Evolutionary conservation across 2,797 vertebrate genomes (phyloP).

Genomic region (Paramormyrops hopkinsi): DNA sequence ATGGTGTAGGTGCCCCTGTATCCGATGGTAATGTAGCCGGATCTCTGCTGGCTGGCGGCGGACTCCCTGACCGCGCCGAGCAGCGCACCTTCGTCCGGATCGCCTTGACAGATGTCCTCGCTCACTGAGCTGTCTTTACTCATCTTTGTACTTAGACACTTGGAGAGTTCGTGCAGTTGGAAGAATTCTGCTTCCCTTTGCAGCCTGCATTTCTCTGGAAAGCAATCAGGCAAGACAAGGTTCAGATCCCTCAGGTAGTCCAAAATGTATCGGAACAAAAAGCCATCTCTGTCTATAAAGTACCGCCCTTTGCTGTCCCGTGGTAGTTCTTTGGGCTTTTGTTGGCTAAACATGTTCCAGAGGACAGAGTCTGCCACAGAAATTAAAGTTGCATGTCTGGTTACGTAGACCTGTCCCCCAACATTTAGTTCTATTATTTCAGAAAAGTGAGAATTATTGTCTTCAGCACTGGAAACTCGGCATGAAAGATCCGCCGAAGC

Average conservation of each 20-base stretch:
- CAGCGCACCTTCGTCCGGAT: conserved; percentile 67
- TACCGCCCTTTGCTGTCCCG: conserved; percentile 83
- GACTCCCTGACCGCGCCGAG: conserved; percentile 27
- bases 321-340: conserved; percentile 57
- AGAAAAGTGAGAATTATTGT: conserved; percentile 46
- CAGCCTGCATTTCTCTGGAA: conserved; percentile 74
- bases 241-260: conserved; percentile 81
- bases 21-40: conserved; percentile 78
- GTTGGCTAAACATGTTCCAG: conserved; percentile 75
- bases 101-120: conserved; percentile 56
- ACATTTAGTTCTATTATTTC: conserved; percentile 92
- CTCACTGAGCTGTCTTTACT: conserved; percentile 57
- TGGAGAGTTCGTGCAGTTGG: conserved; percentile 73
- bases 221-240: conserved; percentile 80
- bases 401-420: conserved; percentile 86
- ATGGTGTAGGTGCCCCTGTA: conserved; percentile 85
- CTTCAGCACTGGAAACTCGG: conserved; percentile 60
- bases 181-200: conserved; percentile 84
- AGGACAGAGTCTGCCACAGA: conserved; percentile 74
- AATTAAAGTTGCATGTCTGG: conserved; percentile 74
- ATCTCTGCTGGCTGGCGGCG: conserved; percentile 7
- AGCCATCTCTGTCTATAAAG: conserved; percentile 89
- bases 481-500: conserved; percentile 71
- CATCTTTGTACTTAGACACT: conserved; percentile 60
- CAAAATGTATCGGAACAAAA: conserved; percentile 84